phyloP scores from a whole-genome alignment of 2,888 invertebrate species.

The Diaprepes abbreviatus region DNA sequence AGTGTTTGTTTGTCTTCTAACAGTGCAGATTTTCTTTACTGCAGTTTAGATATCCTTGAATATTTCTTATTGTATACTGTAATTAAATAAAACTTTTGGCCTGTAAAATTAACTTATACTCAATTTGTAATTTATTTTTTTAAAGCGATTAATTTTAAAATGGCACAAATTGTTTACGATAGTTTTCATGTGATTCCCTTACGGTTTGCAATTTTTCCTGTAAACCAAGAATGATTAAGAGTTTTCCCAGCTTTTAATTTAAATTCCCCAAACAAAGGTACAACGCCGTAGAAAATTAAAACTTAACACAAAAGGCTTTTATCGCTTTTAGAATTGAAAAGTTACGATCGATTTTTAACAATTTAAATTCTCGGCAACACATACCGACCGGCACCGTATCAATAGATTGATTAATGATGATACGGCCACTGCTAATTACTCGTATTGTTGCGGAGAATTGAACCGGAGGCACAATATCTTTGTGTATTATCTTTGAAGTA shows the following conservation, averaged over 20 bases:
- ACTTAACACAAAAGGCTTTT: constrained; percentile 33
- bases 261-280: constrained; percentile 33
- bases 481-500: constrained; percentile 33
- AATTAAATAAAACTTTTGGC: too few species aligned
- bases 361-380: constrained; percentile 41
- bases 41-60: too few species aligned
- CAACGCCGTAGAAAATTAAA: constrained; percentile 39
- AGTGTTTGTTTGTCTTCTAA: too few species aligned
- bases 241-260: constrained; percentile 35
- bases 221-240: constrained; percentile 32
- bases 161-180: too few species aligned
- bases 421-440: constrained; percentile 40
- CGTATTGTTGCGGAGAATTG: constrained; percentile 34
- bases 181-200: too few species aligned
- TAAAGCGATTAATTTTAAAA: too few species aligned
- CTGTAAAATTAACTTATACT: too few species aligned
- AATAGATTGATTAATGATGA: constrained; percentile 48
- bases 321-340: constrained; percentile 38
- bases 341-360: constrained; percentile 44
- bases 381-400: constrained; percentile 37
- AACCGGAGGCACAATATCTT: constrained; percentile 34
- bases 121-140: too few species aligned
- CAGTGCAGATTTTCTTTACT: too few species aligned
- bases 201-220: not conserved
- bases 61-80: too few species aligned